Conservation (phyloP, 2,888 invertebrate species). For the Macaria notata region DNA sequence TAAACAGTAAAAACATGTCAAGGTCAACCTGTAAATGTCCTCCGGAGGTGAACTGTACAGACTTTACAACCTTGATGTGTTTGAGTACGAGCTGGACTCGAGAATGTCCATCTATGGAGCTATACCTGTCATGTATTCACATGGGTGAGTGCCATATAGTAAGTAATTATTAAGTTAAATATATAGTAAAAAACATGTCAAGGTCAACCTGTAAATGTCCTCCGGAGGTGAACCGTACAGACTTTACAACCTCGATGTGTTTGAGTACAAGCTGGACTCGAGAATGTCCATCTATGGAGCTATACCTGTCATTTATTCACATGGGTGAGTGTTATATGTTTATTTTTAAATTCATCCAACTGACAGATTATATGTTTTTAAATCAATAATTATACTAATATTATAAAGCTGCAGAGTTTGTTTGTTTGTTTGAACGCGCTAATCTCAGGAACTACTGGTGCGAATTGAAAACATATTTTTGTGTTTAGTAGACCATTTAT, state of each 20-base stretch:
- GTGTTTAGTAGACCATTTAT: no score
- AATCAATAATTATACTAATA: no score
- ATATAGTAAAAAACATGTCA: no score
- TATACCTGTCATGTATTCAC: constrained; percentile 96
- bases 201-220: constrained; percentile 92
- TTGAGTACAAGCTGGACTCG: constrained; percentile 97
- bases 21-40: constrained; percentile 92
- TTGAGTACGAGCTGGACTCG: constrained; percentile 97
- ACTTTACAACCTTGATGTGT: constrained; percentile 98
- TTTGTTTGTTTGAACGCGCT: no score
- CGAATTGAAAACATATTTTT: no score
- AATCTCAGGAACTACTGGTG: no score
- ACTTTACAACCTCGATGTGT: constrained; percentile 98
- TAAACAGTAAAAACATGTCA: no score
- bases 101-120: constrained; percentile 98
- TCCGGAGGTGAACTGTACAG: constrained; percentile 95
- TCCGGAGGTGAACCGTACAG: constrained; percentile 95
- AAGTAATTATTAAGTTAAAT: no score
- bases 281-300: constrained; percentile 98
- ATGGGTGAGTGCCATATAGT: constrained; percentile 85
- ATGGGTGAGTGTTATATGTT: constrained; percentile 85
- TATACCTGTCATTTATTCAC: constrained; percentile 96
- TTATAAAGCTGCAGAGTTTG: no score
- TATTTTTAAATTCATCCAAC: no score
- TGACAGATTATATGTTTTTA: no score